A percentile compares a stretch with the other conserved stretches of the same genome.
Conservation (phyloP, 1,140 invertebrate genomes). For the Acyrthosiphon pisum region DNA sequence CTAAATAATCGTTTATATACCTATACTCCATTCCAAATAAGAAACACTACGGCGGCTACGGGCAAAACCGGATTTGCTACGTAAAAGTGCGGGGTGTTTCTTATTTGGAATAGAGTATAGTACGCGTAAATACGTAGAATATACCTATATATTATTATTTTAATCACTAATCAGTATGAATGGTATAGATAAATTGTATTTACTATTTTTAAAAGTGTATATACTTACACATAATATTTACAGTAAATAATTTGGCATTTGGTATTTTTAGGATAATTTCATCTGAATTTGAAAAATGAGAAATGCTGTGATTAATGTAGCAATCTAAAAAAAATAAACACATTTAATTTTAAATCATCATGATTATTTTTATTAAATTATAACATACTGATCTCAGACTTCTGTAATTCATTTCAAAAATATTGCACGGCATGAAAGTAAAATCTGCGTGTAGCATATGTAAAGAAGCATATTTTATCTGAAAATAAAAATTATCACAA, state of each 20-base stretch:
- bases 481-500: neutral
- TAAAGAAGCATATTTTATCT: constrained; percentile 23
- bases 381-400: neutral
- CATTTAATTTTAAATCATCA: neutral
- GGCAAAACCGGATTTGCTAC: too few species aligned
- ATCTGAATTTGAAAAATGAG: constrained; percentile 16
- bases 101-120: too few species aligned
- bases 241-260: neutral
- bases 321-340: constrained; percentile 9
- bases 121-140: too few species aligned
- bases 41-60: too few species aligned
- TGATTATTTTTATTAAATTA: neutral
- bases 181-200: neutral
- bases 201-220: neutral
- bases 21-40: too few species aligned
- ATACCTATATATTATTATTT: too few species aligned
- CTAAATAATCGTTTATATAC: too few species aligned
- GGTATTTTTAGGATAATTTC: neutral
- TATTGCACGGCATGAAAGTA: neutral
- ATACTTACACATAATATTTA: neutral
- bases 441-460: constrained; percentile 29
- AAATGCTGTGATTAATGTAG: neutral
- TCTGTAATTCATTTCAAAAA: constrained; percentile 40
- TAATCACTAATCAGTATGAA: too few species aligned
- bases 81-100: too few species aligned